phyloP scores from a whole-genome alignment of 2,888 invertebrate genomes.

The Cheilosia soror region DNA sequence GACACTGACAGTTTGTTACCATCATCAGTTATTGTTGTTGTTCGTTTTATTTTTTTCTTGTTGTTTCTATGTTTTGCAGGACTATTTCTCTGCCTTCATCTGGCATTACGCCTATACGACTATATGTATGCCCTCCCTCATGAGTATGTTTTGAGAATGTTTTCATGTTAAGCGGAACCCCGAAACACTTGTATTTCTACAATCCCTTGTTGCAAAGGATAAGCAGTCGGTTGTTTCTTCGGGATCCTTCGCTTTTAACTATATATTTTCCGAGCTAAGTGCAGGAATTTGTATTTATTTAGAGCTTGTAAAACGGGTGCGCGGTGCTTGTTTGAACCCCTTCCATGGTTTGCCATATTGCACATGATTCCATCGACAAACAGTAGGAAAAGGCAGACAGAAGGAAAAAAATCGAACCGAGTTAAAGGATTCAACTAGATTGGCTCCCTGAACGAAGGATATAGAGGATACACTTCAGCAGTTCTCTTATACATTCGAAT shows the following conservation, averaged over 20 bases:
- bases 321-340: slow-evolving; percentile 13
- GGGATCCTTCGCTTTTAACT: slow-evolving; percentile 15
- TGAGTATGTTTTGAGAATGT: slow-evolving; percentile 54
- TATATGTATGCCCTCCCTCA: background rate
- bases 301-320: slow-evolving; percentile 48
- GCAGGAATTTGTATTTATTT: slow-evolving; percentile 67
- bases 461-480: slow-evolving; percentile 57
- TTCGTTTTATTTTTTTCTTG: background rate
- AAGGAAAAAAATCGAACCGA: background rate
- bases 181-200: slow-evolving; percentile 51
- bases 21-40: slow-evolving; percentile 23
- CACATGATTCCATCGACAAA: slow-evolving; percentile 46
- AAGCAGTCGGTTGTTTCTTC: slow-evolving; percentile 40
- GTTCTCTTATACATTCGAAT: slow-evolving; percentile 65
- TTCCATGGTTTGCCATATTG: slow-evolving; percentile 38
- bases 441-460: slow-evolving; percentile 18
- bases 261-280: slow-evolving; percentile 48
- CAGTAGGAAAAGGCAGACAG: background rate
- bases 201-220: slow-evolving; percentile 53
- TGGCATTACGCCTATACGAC: background rate
- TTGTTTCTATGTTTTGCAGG: background rate
- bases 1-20: slow-evolving; percentile 72
- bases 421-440: slow-evolving; percentile 49
- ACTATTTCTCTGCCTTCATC: slow-evolving; percentile 38
- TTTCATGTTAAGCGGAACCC: slow-evolving; percentile 59